Base-by-base conservation (phyloP, 2,888 invertebrate species). In the Chironomus tentans region DNA sequence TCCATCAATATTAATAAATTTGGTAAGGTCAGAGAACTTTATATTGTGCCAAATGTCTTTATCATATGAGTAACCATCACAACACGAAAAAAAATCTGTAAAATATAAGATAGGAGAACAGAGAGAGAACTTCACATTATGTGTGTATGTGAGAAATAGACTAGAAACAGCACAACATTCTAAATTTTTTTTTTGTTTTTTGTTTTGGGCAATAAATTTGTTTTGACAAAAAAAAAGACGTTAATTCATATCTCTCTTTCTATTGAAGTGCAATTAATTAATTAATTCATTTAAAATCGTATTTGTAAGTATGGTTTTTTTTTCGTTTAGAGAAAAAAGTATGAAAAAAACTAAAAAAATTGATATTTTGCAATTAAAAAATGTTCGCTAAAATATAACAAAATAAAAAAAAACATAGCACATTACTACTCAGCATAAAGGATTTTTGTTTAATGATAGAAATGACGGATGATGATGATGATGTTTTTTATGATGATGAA, bases 11-110 rank as follows among this genome's bases (percentile, higher is more conserved):
- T 84, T 84, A 77, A 84, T 83, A 78, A 84, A 83, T 78, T 84
- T 84, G 78, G 83, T 83, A 78, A 84, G 79, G 81, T 84, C 84
- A 78, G 84, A 84, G 80, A 84, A 84, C 80, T 84, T 84, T 78
- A 84, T 80, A 80, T 84, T 84, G 79, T 84, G 84, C 83, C 84
- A 84, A 80, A 83, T 83, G 79, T 84, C 84, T 78, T 76, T 76
- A 76, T 69, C 76, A 68, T 47, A 65, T 62, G 65, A 69, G 69
- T 69, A 76, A 76, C 69, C 76, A 68, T 76, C 76, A 76, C 76
- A 76, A 68, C 38, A 69, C 47, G 76, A 68, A 38, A 76, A 69
- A 24, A 21, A 68, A 76, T 76, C 76, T 76, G 76, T 18, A 76
- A 76, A 65, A 65, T 65, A 65, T 24, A 24, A 65, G 65, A 65